Evolutionary conservation across 37 sponge, comb jelly and placozoan genomes (phyloP), one percentile per base, ranked within the genome.

Genomic region (Aplysina aerophoba): DNA sequence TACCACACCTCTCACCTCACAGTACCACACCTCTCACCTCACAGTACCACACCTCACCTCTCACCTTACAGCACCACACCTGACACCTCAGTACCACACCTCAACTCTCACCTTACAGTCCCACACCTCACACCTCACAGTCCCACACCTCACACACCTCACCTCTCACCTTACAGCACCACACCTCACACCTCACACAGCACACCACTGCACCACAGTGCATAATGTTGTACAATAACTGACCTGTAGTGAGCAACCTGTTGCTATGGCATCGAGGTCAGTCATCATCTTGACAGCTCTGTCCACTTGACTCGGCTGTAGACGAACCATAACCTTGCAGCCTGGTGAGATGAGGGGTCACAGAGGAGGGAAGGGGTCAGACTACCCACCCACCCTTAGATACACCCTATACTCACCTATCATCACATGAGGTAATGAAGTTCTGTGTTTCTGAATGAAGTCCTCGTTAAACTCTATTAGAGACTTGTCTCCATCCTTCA

Each of bases 341-440:
- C 92, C 94, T 94, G 21, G 15, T 20, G 37, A 44, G 41, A 4
- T 3, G 75, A 20, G n/a, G 79, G 13, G 55, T 28, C 8, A 44
- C 55, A 5, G 54, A 39, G 84, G 25, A 25, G 60, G 24, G 36
- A 8, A 86, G 59, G 30, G 53, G 8, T n/a, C n/a, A n/a, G 59
- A 22, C 19, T 33, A 27, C 34, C 6, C 37, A 16, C 3, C 5
- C 54, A 54, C 55, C 0, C 6, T 22, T 78, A 22, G 56, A 33
- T 21, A n/a, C 11, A 16, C 68, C 16, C 20, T 25, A 24, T 25
- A 39, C 85, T 15, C 80, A 92, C 97, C 97, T 36, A 77, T 25
- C 19, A 96, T 79, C 21, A 94, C 38, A 44, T 97, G 97, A 0
- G 82, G 77, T 40, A 93, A 30, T 60, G 97, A 97, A 40, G 80